A percentile compares a stretch with the other conserved stretches of the same genome.
phyloP scores from a whole-genome alignment of 92 coral and sea anemone species.

The Zoanthus sansibaricus region DNA sequence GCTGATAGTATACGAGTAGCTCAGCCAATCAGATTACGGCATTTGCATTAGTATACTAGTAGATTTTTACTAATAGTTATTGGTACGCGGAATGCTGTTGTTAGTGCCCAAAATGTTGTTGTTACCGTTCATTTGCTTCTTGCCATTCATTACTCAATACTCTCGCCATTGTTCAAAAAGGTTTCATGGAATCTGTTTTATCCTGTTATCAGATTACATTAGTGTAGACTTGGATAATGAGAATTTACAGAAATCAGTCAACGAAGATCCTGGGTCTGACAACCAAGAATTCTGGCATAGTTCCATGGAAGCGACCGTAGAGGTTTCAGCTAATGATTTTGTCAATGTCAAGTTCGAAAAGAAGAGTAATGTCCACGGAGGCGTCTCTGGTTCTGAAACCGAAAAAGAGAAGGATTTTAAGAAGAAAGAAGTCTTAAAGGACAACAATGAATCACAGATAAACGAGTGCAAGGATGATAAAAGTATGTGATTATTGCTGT shows the following conservation, averaged over 20 bases:
- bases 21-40: too few species aligned
- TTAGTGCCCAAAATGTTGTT: background rate
- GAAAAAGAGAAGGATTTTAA: constrained; percentile 35
- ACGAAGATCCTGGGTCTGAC: background rate
- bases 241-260: constrained; percentile 4
- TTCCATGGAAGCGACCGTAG: constrained; percentile 16
- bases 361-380: background rate
- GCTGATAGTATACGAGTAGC: too few species aligned
- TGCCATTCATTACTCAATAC: background rate
- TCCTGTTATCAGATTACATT: constrained; percentile 17
- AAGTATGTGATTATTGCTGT: background rate
- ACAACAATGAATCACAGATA: constrained; percentile 5
- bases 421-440: constrained; percentile 33
- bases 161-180: background rate
- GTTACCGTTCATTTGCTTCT: background rate
- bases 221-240: constrained; percentile 38
- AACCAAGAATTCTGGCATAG: constrained; percentile 12
- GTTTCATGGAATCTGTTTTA: background rate
- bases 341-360: constrained; percentile 1
- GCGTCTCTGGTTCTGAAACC: constrained; percentile 2
- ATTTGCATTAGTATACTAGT: too few species aligned
- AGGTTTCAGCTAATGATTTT: background rate
- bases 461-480: constrained; percentile 33
- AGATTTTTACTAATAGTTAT: too few species aligned
- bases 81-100: background rate